These are phyloP conservation scores for Rostratula benghalensis DNA, from an alignment of 2,113 vertebrate species.

Conservation along the genomic window DNA sequence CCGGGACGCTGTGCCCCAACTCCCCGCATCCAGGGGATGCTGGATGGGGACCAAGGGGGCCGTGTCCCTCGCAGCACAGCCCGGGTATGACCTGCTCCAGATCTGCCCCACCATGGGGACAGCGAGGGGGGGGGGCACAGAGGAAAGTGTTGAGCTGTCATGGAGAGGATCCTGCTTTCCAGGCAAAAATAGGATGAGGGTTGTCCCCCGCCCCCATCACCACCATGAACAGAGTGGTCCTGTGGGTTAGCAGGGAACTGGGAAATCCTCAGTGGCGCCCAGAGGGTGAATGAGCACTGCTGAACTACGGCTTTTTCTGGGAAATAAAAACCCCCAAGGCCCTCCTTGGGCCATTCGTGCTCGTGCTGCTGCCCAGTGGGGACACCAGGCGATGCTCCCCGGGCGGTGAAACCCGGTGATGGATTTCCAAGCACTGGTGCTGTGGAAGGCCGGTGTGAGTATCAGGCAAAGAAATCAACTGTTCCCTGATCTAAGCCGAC, in stretches of 20 bases:
- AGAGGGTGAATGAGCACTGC: background rate
- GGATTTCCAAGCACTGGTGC: background rate
- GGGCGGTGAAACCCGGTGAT: background rate
- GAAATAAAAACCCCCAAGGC: background rate
- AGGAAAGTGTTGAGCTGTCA: background rate
- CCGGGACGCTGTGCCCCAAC: background rate
- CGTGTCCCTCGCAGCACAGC: background rate
- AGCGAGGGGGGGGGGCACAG: background rate
- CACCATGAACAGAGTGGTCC: background rate
- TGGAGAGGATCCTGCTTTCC: background rate
- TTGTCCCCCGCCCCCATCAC: accelerated
- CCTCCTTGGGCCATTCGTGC: accelerated
- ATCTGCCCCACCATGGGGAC: accelerated
- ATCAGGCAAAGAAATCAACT: background rate
- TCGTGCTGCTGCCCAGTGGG: accelerated
- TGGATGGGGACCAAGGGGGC: background rate
- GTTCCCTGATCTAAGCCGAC: background rate
- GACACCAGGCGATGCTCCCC: accelerated
- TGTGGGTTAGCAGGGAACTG: background rate
- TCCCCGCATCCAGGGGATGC: accelerated
- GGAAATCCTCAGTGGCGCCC: background rate
- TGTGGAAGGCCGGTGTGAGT: accelerated
- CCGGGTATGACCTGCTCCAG: background rate
- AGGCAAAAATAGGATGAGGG: background rate
- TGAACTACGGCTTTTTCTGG: background rate